phyloP scores from a whole-genome alignment of 53 echinoderm and acorn worm genomes.

The Mesocentrotus franciscanus region DNA sequence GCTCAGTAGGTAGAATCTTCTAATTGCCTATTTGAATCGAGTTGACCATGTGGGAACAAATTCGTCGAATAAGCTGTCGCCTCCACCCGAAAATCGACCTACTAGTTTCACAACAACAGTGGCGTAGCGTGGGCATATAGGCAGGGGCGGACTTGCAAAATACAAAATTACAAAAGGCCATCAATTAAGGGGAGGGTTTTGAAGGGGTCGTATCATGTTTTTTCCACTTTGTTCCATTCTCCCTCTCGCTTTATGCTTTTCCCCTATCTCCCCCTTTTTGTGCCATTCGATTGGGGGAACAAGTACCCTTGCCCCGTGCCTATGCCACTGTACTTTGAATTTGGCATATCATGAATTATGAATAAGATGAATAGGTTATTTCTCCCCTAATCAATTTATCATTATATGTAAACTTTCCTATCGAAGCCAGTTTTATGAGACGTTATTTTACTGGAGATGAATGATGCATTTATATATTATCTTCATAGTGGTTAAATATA shows the following conservation, averaged over 20 bases:
- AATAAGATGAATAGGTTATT: neutral
- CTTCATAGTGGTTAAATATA: neutral
- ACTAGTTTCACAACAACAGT: no score
- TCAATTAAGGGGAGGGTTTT: no score
- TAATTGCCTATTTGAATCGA: neutral
- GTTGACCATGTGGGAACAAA: neutral
- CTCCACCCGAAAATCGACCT: neutral
- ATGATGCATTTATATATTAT: neutral
- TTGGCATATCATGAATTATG: neutral
- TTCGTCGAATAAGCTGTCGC: neutral
- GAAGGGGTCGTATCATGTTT: no score
- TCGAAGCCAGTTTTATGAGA: neutral
- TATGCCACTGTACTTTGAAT: no score
- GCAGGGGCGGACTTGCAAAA: no score
- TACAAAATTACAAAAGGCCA: no score
- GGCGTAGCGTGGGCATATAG: no score
- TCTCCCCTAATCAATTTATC: neutral
- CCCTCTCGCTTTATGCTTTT: no score
- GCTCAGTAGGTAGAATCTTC: neutral
- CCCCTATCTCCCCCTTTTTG: no score
- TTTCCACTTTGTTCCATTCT: no score
- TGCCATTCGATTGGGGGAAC: no score
- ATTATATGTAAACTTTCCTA: neutral
- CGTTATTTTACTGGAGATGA: neutral
- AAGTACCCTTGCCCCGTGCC: no score